A percentile compares a stretch with the other conserved stretches of the same genome.
phyloP scores from a whole-genome alignment of 2,113 vertebrate genomes.

The Talpa occidentalis region DNA sequence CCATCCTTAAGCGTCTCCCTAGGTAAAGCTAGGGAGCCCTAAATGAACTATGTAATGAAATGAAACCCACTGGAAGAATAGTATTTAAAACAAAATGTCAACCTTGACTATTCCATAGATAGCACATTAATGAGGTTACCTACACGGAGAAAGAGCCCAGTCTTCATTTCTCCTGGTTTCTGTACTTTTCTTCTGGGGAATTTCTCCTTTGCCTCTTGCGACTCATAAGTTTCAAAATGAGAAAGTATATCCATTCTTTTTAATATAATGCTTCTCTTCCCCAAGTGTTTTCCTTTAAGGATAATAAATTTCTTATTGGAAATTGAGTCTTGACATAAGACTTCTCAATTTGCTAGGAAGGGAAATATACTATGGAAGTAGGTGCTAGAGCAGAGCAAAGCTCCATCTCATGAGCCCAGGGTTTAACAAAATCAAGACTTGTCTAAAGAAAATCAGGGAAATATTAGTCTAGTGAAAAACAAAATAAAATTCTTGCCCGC shows the following conservation, averaged over 20 bases:
- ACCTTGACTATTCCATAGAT: not conserved
- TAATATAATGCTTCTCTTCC: slow-evolving; percentile 15
- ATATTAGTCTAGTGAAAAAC: not conserved
- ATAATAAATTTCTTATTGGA: slow-evolving; percentile 49
- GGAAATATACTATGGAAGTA: not conserved
- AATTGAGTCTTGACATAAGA: slow-evolving; percentile 18
- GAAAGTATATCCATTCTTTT: not conserved
- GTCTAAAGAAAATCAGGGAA: slow-evolving; percentile 5
- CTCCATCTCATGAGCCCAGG: not conserved
- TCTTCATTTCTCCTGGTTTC: not conserved
- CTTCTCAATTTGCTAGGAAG: not conserved
- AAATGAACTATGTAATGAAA: slow-evolving; percentile 46
- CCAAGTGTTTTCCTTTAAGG: slow-evolving; percentile 26
- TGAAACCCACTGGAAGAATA: slow-evolving; percentile 10
- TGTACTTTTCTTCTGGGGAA: not conserved
- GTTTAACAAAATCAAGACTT: not conserved
- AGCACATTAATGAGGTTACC: not conserved
- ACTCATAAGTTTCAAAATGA: slow-evolving; percentile 7
- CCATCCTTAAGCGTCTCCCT: not conserved
- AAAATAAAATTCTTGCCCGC: not conserved
- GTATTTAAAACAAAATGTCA: slow-evolving; percentile 31
- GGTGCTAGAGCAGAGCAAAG: not conserved
- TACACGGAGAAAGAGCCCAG: not conserved
- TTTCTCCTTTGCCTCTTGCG: slow-evolving; percentile 27
- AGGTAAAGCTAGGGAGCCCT: not conserved